Percentiles rank a stretch among this genome's conserved stretches.
Evolutionary conservation across 2,797 vertebrate species (phyloP).

Genomic region (Champsocephalus esox): DNA sequence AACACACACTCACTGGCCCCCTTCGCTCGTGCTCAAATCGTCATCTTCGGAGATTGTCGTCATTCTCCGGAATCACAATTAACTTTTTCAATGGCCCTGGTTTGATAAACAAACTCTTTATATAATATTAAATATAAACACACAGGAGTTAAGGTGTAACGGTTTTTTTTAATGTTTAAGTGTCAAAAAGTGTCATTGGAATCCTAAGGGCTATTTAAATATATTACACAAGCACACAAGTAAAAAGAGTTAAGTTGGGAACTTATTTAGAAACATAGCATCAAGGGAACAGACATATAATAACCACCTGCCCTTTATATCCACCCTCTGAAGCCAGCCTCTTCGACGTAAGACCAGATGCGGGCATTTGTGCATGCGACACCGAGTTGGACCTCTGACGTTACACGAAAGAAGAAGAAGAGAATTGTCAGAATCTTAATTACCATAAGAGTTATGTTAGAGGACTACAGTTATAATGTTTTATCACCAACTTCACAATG

Average conservation of each 20-base stretch:
- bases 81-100: slow-evolving; percentile 29
- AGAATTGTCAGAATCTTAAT: background rate
- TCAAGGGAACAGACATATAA: too few relatives aligned
- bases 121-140: background rate
- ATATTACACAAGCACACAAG: background rate
- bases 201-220: background rate
- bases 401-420: too few relatives aligned
- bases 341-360: too few relatives aligned
- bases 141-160: background rate
- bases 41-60: slow-evolving; percentile 84
- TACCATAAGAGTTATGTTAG: background rate
- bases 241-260: background rate
- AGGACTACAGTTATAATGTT: background rate
- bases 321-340: too few relatives aligned
- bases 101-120: slow-evolving; percentile 2
- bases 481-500: background rate
- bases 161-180: background rate
- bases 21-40: slow-evolving; percentile 69
- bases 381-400: too few relatives aligned
- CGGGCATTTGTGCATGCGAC: too few relatives aligned
- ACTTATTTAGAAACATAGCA: background rate
- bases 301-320: too few relatives aligned
- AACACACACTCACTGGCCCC: slow-evolving; percentile 50
- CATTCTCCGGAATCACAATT: slow-evolving; percentile 56
- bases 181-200: too few relatives aligned